phyloP scores from a whole-genome alignment of 2,888 invertebrate genomes.

The Epicampocera succincta region DNA sequence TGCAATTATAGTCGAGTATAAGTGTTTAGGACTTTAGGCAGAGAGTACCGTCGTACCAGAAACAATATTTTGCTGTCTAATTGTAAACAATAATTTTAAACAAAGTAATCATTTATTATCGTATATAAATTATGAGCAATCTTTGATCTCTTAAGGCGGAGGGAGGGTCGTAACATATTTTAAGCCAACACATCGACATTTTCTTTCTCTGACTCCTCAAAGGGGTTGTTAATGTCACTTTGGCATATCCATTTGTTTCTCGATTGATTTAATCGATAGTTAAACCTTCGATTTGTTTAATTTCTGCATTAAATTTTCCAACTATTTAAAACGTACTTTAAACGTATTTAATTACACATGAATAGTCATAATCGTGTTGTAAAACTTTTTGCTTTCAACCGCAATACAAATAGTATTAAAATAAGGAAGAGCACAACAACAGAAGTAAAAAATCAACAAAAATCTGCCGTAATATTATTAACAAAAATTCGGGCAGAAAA shows the following conservation, averaged over 20 bases:
- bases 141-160: too few relatives aligned
- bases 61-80: too few relatives aligned
- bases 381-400: constrained; percentile 55
- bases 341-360: constrained; percentile 51
- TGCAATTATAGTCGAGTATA: too few relatives aligned
- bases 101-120: too few relatives aligned
- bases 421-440: neutral
- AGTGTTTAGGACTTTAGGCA: too few relatives aligned
- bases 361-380: constrained; percentile 25
- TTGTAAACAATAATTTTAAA: too few relatives aligned
- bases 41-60: too few relatives aligned
- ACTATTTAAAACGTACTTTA: constrained; percentile 35
- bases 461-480: constrained; percentile 55
- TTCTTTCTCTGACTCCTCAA: too few relatives aligned
- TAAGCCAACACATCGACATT: too few relatives aligned
- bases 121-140: too few relatives aligned
- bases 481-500: constrained; percentile 10
- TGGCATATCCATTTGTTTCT: neutral
- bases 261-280: neutral
- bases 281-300: constrained; percentile 4
- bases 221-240: too few relatives aligned
- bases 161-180: too few relatives aligned
- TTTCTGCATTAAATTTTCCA: constrained; percentile 21
- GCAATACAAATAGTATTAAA: constrained; percentile 56
- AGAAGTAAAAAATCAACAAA: constrained; percentile 52